Evolutionary conservation across 2,113 vertebrate genomes (phyloP).

Genomic region (Prolemur simus): DNA sequence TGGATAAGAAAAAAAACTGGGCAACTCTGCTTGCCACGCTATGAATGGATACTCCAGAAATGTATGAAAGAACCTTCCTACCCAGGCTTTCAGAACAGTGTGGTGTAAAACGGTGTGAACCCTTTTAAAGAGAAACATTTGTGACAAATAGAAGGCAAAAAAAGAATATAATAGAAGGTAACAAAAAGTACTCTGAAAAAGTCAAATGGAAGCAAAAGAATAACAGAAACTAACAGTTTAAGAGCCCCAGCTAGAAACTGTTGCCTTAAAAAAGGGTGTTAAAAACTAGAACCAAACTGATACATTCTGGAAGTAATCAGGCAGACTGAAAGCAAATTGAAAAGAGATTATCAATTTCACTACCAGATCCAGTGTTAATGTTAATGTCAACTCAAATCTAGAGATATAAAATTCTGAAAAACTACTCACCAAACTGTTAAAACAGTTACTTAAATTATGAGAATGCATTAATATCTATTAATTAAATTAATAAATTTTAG

Average conservation of each 20-base stretch:
- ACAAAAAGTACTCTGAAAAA: neutral
- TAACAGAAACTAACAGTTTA: neutral
- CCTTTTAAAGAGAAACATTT: neutral
- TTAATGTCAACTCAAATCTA: neutral
- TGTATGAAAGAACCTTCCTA: neutral
- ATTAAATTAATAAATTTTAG: neutral
- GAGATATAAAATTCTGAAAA: neutral
- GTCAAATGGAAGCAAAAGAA: neutral
- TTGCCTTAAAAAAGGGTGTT: neutral
- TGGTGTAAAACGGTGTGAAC: neutral
- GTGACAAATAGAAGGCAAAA: neutral
- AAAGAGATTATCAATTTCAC: neutral
- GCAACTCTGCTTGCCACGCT: neutral
- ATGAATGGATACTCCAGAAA: neutral
- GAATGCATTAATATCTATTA: neutral
- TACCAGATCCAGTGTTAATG: conserved; percentile 1
- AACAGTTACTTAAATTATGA: conserved; percentile 13
- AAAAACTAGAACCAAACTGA: neutral
- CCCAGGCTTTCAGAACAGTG: neutral
- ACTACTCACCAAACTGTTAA: neutral
- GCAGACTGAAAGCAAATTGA: neutral
- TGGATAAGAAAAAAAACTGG: neutral
- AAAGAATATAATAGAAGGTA: neutral
- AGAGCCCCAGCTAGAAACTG: neutral
- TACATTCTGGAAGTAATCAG: neutral